Evolutionary conservation across 2,797 vertebrate genomes (phyloP), one percentile per base, ranked within the genome.

Genomic region (Spondyliosoma cantharus): DNA sequence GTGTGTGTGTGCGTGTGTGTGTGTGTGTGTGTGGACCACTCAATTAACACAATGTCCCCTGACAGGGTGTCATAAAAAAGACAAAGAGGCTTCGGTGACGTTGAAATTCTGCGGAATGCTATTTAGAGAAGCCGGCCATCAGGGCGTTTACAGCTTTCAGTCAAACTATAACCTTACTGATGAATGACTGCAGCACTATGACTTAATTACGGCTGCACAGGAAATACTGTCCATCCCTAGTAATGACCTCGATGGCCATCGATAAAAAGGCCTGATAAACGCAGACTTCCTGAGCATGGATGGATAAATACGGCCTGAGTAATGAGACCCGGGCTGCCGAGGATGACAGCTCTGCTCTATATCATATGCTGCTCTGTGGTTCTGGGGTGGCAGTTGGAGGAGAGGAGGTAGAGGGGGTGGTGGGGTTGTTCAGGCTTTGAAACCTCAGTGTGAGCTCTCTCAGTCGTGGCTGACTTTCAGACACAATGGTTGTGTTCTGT

Each of bases 181-280:
- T 81, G 80, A 86, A 92, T 86, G 78, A 86, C 90, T 87, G 85
- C 85, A 87, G 87, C 66, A 42, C 76, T 80, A 76, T 93, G 92
- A 93, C 90, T 93, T 93, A 90, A 94, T 95, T 93, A 94, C 88
- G 79, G 92, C 83, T 86, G 86, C 85, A 93, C 93, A 94, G 94
- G 93, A 95, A 95, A 93, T 92, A 80, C 84, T 83, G 89, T 90
- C 90, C 88, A 89, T 94, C 89, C 91, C 87, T 90, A 80, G 89
- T 93, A 94, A 95, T 88, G 88, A 92, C 87, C 89, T 84, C 80
- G 24, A 89, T 86, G 84, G 89, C 90, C 92, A 90, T 93, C 90
- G 94, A 95, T 95, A 94, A 94, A 95, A 94, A 95, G 94, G 90
- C 89, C 88, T 93, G 94, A 95, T 95, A 95, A 93, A 90, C 81